These are phyloP conservation scores for Neotoma lepida DNA, from an alignment of 2,113 vertebrate species.

Conservation along the genomic window DNA sequence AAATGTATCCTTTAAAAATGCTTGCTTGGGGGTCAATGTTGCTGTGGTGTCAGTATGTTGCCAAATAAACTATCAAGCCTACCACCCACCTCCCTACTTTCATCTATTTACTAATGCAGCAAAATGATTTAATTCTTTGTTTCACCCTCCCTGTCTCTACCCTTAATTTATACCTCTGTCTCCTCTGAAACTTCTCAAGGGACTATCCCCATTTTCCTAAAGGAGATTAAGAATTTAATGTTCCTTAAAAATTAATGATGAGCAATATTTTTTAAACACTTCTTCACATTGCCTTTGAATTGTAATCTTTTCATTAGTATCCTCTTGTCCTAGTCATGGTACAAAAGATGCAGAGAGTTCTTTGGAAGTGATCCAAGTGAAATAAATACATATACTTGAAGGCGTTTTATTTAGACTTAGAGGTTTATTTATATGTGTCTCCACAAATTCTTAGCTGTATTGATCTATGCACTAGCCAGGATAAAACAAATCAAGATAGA, in stretches of 20 bases:
- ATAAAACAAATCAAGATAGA: slow-evolving; percentile 77
- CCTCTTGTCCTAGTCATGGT: not conserved
- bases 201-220: not conserved
- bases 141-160: not conserved
- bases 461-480: slow-evolving; percentile 76
- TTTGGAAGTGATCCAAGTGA: slow-evolving; percentile 66
- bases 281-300: slow-evolving; percentile 31
- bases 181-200: not conserved
- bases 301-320: slow-evolving; percentile 43
- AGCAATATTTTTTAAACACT: not conserved
- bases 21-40: not conserved
- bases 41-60: not conserved
- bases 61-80: not conserved
- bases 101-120: not conserved
- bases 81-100: not conserved
- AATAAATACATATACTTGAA: slow-evolving; percentile 70
- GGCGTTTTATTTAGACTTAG: slow-evolving; percentile 77
- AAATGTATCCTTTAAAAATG: not conserved
- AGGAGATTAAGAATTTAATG: not conserved
- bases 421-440: slow-evolving; percentile 77
- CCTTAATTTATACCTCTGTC: not conserved
- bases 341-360: slow-evolving; percentile 37
- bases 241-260: slow-evolving; percentile 15
- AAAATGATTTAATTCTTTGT: not conserved
- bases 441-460: slow-evolving; percentile 78